Evolutionary conservation across 2,797 vertebrate genomes (phyloP), one percentile per base, ranked within the genome.

Genomic region (Pseudomugil tenellus): DNA sequence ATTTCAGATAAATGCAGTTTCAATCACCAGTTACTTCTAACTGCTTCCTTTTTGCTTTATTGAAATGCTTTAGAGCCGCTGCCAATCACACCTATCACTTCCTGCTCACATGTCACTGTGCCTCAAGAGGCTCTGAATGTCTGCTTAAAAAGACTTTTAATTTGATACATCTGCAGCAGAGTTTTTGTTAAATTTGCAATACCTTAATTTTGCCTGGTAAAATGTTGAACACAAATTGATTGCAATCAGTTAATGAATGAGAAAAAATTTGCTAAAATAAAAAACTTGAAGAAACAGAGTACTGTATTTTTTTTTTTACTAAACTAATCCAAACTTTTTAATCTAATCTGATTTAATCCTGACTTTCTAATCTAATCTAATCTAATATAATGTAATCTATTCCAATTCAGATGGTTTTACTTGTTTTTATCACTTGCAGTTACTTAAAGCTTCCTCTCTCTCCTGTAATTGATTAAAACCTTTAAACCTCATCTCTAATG

Each of bases 121-220:
- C 34, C 59, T 53, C 58, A 63, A 64, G 69, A 49, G 35, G 21
- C 37, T 41, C 29, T 1, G n/a, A 55, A 72, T 79, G 17, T 26
- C 3, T 23, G 70, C 66, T 19, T 29, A 62, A 21, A 59, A 21
- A 1, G 51, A 14, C 57, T 66, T 85, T 66, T 77, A 71, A 56
- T 76, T 66, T 74, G 35, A 71, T 53, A 61, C 62, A 78, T 67
- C 39, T 74, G 49, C 56, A 56, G 59, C 51, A 69, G 35, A 65
- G 34, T 16, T 56, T 61, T 37, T 23, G 8, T 70, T 70, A 41
- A 3, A 56, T 74, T 68, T 35, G 19, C 12, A 34, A 53, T 51
- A 52, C 43, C 6, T 57, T 25, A 34, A n/a, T 25, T 13, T 41
- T 0, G 11, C 35, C 64, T 63, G 0, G 6, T 29, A 34, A 63